phyloP scores from a whole-genome alignment of 2,113 vertebrate species.

The Sclerurus mexicanus region DNA sequence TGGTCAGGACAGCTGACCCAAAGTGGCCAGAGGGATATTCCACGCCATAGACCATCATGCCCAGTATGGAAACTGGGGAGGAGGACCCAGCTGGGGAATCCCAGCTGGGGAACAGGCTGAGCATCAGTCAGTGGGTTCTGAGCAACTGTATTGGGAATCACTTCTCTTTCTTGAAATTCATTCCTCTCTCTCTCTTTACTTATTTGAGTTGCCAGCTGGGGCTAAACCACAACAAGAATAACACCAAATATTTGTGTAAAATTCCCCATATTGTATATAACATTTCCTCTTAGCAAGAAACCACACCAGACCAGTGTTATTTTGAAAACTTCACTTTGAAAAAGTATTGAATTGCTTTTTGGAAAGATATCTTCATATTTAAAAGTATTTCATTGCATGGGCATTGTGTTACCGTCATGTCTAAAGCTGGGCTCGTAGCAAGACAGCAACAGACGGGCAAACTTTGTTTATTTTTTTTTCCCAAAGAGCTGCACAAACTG shows the following conservation, averaged over 20 bases:
- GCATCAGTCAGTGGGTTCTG: not conserved
- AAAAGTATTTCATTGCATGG: not conserved
- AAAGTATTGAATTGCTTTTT: not conserved
- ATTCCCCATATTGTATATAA: not conserved
- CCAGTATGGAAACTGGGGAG: not conserved
- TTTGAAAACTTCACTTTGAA: not conserved
- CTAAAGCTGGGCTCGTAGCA: not conserved
- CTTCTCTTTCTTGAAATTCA: not conserved
- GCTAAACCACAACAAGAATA: not conserved
- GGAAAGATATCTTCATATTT: not conserved
- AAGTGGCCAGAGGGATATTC: not conserved
- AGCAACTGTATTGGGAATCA: not conserved
- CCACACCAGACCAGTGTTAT: not conserved
- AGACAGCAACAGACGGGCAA: not conserved
- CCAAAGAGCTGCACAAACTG: not conserved
- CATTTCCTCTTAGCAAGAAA: not conserved
- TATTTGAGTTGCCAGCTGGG: not conserved
- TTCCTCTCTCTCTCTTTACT: not conserved
- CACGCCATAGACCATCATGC: not conserved
- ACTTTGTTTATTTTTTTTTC: not conserved
- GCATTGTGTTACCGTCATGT: fast-evolving
- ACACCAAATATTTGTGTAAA: not conserved
- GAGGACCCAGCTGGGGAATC: not conserved
- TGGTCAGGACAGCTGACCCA: not conserved
- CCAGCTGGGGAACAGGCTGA: not conserved